Evolutionary conservation across 2,113 vertebrate genomes (phyloP).

Genomic region (Pithys albifrons): DNA sequence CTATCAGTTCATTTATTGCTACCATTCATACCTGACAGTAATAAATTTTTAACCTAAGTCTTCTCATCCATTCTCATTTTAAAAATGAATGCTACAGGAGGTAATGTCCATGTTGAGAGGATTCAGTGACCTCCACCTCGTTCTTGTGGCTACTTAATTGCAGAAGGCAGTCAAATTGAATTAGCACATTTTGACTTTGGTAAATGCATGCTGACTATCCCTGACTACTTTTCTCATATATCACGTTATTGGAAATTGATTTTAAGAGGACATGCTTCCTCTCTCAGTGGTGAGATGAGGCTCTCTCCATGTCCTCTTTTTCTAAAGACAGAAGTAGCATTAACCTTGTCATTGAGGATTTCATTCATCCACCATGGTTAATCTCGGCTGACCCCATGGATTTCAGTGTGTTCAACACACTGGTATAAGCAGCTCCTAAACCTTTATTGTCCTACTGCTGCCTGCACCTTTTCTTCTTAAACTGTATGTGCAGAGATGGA

Average conservation of each 20-base stretch:
- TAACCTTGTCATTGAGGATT: neutral
- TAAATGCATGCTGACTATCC: neutral
- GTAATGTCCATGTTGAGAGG: neutral
- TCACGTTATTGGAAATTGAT: neutral
- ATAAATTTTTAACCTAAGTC: neutral
- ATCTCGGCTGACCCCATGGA: accelerated
- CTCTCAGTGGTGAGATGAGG: neutral
- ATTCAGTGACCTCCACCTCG: neutral
- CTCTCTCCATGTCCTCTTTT: neutral
- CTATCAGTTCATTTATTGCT: neutral
- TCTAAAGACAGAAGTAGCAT: neutral
- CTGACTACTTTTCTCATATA: neutral
- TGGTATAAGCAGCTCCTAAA: neutral
- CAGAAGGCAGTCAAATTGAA: neutral
- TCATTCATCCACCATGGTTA: neutral
- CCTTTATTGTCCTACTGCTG: neutral
- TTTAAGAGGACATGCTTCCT: neutral
- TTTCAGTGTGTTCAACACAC: neutral
- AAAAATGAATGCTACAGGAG: neutral
- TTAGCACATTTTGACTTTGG: neutral
- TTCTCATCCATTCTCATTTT: neutral
- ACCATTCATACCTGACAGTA: neutral
- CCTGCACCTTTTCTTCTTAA: neutral
- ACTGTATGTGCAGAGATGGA: neutral
- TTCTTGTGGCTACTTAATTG: neutral